A percentile compares a stretch with the other conserved stretches of the same genome.
phyloP scores from a whole-genome alignment of 2,888 invertebrate species.

The Cryptocephalus primarius region DNA sequence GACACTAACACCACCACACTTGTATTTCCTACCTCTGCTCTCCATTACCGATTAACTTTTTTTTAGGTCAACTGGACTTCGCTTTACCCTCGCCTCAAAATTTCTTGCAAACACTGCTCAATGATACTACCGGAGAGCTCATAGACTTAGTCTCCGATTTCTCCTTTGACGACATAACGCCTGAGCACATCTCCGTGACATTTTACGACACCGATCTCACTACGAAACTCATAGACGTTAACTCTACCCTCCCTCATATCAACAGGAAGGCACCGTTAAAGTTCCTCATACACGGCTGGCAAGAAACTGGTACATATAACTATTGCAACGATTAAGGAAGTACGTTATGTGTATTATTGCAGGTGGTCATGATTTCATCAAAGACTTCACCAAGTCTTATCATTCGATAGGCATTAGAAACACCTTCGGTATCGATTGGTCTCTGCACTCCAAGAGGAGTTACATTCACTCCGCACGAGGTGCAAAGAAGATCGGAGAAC shows the following conservation, averaged over 20 bases:
- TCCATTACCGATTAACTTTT: too few species aligned
- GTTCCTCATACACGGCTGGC: slow-evolving; percentile 19
- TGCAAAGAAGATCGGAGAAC: slow-evolving; percentile 15
- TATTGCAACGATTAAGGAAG: slow-evolving; percentile 2
- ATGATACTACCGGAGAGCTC: slow-evolving; percentile 9
- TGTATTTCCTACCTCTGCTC: too few species aligned
- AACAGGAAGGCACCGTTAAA: slow-evolving; percentile 13
- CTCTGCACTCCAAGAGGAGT: slow-evolving; percentile 12
- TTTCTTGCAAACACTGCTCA: slow-evolving; percentile 10
- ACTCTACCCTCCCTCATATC: slow-evolving; percentile 2
- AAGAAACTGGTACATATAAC: slow-evolving; percentile 8
- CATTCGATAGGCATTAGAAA: slow-evolving; percentile 14
- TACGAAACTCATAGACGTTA: slow-evolving; percentile 2
- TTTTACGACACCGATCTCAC: slow-evolving; percentile 6
- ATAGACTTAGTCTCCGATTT: slow-evolving; percentile 9
- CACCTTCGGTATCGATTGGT: slow-evolving; percentile 18
- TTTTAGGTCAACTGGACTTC: too few species aligned
- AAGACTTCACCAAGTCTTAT: slow-evolving; percentile 13
- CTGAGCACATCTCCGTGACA: slow-evolving; percentile 9
- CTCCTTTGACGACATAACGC: slow-evolving; percentile 9
- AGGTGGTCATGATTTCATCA: slow-evolving; percentile 12
- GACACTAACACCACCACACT: too few species aligned
- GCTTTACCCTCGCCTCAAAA: slow-evolving; percentile 6
- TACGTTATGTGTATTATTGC: background rate
- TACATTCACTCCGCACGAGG: slow-evolving; percentile 15